phyloP scores from a whole-genome alignment of 2,113 vertebrate genomes.

The Cynocephalus volans region DNA sequence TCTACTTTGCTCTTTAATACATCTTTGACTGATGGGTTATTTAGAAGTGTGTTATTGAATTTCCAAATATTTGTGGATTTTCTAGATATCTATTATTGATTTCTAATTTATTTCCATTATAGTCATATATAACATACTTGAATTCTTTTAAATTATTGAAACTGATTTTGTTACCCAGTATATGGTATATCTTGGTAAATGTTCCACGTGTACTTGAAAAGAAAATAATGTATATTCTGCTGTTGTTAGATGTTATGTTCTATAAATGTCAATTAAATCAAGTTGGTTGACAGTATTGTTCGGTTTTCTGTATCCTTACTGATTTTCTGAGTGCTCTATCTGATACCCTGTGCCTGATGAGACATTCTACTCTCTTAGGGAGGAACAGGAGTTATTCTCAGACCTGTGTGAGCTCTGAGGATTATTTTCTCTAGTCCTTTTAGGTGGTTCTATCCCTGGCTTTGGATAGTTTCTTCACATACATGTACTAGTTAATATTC shows the following conservation, averaged over 20 bases:
- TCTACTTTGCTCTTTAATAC: not conserved
- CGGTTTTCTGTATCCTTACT: not conserved
- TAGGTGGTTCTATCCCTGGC: not conserved
- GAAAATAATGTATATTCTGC: not conserved
- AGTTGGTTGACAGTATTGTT: not conserved
- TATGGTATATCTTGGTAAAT: not conserved
- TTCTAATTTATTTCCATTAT: constrained; percentile 41
- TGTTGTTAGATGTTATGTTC: not conserved
- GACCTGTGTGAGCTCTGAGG: not conserved
- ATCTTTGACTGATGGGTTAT: not conserved
- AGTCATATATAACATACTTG: not conserved
- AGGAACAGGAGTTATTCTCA: not conserved
- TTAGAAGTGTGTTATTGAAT: not conserved
- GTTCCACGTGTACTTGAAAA: not conserved
- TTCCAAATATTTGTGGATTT: constrained; percentile 5
- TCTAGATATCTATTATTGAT: not conserved
- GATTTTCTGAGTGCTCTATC: not conserved
- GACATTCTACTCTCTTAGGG: not conserved
- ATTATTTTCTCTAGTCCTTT: not conserved
- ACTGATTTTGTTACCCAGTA: not conserved
- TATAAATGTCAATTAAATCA: not conserved
- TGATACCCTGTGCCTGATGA: not conserved
- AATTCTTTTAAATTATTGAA: constrained; percentile 21
- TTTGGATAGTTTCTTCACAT: not conserved
- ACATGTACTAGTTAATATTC: not conserved